Conservation (phyloP, 2,888 invertebrate genomes). For the Anorthoa munda region DNA sequence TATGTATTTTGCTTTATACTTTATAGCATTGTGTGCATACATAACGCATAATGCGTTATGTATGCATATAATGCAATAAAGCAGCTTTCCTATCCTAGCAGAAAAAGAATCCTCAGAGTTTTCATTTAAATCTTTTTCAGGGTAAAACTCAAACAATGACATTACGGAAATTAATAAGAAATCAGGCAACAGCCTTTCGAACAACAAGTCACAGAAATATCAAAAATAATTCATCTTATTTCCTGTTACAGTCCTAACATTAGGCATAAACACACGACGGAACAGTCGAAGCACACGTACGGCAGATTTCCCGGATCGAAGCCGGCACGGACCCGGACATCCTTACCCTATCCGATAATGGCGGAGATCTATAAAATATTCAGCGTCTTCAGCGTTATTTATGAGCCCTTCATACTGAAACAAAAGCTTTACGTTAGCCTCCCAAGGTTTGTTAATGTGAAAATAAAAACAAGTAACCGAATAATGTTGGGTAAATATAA, state of each 20-base stretch:
- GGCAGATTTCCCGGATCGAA: slow-evolving; percentile 81
- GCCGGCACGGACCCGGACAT: slow-evolving; percentile 78
- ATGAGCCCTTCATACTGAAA: slow-evolving; percentile 80
- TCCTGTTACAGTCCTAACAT: slow-evolving; percentile 27
- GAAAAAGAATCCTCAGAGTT: neutral
- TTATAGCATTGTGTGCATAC: too few relatives aligned
- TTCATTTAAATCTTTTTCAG: neutral
- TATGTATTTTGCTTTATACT: too few relatives aligned
- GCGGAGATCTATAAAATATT: slow-evolving; percentile 86
- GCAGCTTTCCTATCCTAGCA: neutral
- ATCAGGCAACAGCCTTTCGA: too few relatives aligned
- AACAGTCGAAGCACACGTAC: slow-evolving; percentile 66
- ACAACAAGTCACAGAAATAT: neutral
- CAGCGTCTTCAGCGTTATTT: slow-evolving; percentile 84
- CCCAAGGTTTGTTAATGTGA: slow-evolving; percentile 70
- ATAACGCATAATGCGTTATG: neutral
- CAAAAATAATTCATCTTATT: neutral
- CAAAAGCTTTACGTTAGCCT: slow-evolving; percentile 76
- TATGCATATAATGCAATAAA: too few relatives aligned
- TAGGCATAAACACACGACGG: slow-evolving; percentile 52
- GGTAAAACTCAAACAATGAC: too few relatives aligned
- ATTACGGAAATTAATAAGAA: neutral
- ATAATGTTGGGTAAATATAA: slow-evolving; percentile 48
- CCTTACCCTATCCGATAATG: slow-evolving; percentile 85
- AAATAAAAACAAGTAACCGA: slow-evolving; percentile 64